Conservation (phyloP, 1,140 invertebrate genomes). For the Listronotus bonariensis region DNA sequence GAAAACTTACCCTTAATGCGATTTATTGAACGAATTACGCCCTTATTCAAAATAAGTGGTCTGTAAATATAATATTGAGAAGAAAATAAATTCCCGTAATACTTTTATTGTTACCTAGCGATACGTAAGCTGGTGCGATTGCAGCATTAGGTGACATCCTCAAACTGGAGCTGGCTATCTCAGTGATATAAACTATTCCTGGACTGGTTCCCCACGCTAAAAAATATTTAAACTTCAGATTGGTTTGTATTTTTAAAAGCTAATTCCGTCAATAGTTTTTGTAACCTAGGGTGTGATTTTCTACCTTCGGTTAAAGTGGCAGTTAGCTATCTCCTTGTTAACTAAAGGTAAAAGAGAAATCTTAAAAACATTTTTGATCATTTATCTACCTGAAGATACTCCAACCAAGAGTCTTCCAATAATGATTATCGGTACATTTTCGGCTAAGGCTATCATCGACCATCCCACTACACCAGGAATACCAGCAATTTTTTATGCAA, state of each 20-base stretch:
- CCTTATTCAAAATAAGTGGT: too few species aligned
- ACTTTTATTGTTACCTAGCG: slow-evolving; percentile 33
- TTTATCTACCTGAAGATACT: slow-evolving; percentile 57
- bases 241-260: neutral
- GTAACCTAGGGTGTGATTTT: too few species aligned
- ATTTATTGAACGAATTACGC: too few species aligned
- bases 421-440: slow-evolving; percentile 59
- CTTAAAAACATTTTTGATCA: neutral
- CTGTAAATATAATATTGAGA: too few species aligned
- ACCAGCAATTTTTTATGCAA: slow-evolving; percentile 64
- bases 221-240: slow-evolving; percentile 9
- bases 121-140: slow-evolving; percentile 41
- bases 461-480: slow-evolving; percentile 68
- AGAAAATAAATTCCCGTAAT: neutral
- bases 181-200: slow-evolving; percentile 66
- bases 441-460: slow-evolving; percentile 62
- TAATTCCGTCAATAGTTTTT: neutral
- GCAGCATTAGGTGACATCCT: slow-evolving; percentile 58
- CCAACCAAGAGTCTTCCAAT: slow-evolving; percentile 69
- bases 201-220: slow-evolving; percentile 62
- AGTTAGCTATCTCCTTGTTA: too few species aligned
- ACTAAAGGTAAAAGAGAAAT: too few species aligned
- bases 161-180: slow-evolving; percentile 63
- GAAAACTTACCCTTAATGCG: too few species aligned
- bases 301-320: too few species aligned